Evolutionary conservation across 2,797 vertebrate species (phyloP).

Genomic region (Triplophysa yarkandensis): DNA sequence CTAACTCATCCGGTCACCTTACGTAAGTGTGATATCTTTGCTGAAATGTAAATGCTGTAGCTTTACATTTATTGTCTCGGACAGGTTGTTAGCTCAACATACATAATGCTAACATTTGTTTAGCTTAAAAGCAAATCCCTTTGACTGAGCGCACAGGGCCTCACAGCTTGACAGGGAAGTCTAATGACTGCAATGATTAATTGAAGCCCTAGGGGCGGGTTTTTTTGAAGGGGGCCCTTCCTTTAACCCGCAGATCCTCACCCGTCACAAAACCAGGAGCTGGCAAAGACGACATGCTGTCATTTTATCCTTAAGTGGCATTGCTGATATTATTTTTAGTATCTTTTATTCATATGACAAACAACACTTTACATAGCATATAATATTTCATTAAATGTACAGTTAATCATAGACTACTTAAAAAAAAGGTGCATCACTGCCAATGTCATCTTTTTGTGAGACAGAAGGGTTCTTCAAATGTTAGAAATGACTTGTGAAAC

Average conservation of each 20-base stretch:
- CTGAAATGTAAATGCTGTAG: slow-evolving; percentile 38
- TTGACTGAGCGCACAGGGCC: slow-evolving; percentile 80
- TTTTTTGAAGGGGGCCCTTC: slow-evolving; percentile 78
- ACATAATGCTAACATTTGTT: slow-evolving; percentile 62
- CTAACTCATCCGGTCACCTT: slow-evolving; percentile 31
- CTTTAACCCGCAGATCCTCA: slow-evolving; percentile 77
- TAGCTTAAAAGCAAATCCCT: slow-evolving; percentile 69
- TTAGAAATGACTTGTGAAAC: too few relatives aligned
- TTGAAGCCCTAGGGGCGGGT: slow-evolving; percentile 82
- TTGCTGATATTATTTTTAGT: not conserved
- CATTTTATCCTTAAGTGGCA: slow-evolving; percentile 37
- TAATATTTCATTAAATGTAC: too few relatives aligned
- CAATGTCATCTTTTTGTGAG: too few relatives aligned
- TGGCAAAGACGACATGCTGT: slow-evolving; percentile 17
- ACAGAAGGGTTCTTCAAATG: too few relatives aligned
- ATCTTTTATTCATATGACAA: not conserved
- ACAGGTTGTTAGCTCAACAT: slow-evolving; percentile 58
- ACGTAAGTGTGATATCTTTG: slow-evolving; percentile 40
- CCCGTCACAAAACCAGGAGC: slow-evolving; percentile 75
- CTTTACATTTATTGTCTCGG: slow-evolving; percentile 52
- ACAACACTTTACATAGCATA: not conserved
- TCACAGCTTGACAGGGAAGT: slow-evolving; percentile 82
- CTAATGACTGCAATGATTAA: slow-evolving; percentile 85
- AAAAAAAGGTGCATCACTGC: too few relatives aligned
- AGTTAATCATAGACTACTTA: too few relatives aligned